Evolutionary conservation across 2,888 invertebrate genomes (phyloP).

Genomic region (Metacarcinus magister): DNA sequence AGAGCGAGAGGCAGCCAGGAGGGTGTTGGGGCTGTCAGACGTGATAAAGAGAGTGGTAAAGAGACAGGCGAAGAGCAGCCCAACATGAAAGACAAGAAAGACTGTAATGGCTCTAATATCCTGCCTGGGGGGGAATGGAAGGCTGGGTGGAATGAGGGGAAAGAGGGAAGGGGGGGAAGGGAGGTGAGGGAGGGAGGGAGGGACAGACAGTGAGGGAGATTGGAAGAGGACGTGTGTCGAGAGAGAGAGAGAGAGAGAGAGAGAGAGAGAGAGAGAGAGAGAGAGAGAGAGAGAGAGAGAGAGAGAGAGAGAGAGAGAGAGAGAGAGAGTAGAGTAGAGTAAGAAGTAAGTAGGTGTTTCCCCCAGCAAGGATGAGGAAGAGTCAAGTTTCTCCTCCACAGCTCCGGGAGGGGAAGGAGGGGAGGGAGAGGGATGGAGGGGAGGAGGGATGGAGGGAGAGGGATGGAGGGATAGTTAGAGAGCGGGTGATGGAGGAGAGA

Average conservation of each 20-base stretch:
- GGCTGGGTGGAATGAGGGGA: not conserved
- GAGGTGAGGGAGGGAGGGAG: not conserved
- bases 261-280: slow-evolving; percentile 22
- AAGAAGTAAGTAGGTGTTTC: not conserved
- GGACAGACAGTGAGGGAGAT: not conserved
- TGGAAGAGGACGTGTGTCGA: not conserved
- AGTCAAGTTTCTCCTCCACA: not conserved
- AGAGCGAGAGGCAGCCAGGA: slow-evolving; percentile 46
- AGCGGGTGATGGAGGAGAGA: slow-evolving; percentile 5
- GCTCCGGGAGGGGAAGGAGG: not conserved
- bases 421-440: slow-evolving; percentile 3
- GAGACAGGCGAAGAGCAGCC: slow-evolving; percentile 54
- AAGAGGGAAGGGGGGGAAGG: not conserved
- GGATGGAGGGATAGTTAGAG: slow-evolving; percentile 18
- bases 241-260: not conserved
- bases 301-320: slow-evolving; percentile 56
- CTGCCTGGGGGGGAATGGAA: not conserved
- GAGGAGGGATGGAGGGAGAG: slow-evolving; percentile 8
- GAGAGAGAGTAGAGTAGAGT: not conserved
- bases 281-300: slow-evolving; percentile 30
- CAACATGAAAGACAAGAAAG: slow-evolving; percentile 48
- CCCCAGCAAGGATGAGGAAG: slow-evolving; percentile 42
- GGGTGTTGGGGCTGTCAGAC: slow-evolving; percentile 66
- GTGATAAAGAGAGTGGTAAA: slow-evolving; percentile 60
- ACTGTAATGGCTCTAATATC: slow-evolving; percentile 44